These are phyloP conservation scores for Gallinago undulata DNA, from an alignment of 2,113 vertebrate species.

Conservation along the genomic window DNA sequence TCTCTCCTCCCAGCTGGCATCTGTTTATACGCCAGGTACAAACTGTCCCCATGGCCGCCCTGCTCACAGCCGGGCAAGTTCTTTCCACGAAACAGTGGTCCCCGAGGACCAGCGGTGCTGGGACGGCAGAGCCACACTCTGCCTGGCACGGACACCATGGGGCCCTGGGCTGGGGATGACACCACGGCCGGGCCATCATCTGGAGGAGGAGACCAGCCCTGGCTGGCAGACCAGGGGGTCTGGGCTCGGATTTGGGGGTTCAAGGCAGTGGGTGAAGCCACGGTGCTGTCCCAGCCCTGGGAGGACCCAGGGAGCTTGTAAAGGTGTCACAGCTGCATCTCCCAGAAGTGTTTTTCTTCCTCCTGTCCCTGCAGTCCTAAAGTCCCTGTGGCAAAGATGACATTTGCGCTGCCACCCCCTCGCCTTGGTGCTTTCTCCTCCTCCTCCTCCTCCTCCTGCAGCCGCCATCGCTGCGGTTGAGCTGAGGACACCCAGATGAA, in stretches of 20 bases:
- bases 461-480: neutral
- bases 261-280: neutral
- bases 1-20: neutral
- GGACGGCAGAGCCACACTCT: neutral
- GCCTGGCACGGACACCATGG: rapidly evolving
- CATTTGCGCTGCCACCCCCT: neutral
- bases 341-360: neutral
- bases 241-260: neutral
- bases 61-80: neutral
- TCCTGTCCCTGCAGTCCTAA: neutral
- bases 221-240: neutral
- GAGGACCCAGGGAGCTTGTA: neutral
- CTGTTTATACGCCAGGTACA: constrained; percentile 35
- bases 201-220: neutral
- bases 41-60: neutral
- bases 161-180: neutral
- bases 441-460: neutral
- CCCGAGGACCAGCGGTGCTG: neutral
- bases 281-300: neutral
- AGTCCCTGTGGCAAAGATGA: neutral
- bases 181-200: rapidly evolving
- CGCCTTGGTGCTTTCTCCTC: neutral
- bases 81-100: neutral
- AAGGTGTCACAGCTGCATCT: neutral
- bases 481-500: too few relatives aligned